Conservation (phyloP, 2,797 vertebrate genomes). For the Arremon brunneinucha region DNA sequence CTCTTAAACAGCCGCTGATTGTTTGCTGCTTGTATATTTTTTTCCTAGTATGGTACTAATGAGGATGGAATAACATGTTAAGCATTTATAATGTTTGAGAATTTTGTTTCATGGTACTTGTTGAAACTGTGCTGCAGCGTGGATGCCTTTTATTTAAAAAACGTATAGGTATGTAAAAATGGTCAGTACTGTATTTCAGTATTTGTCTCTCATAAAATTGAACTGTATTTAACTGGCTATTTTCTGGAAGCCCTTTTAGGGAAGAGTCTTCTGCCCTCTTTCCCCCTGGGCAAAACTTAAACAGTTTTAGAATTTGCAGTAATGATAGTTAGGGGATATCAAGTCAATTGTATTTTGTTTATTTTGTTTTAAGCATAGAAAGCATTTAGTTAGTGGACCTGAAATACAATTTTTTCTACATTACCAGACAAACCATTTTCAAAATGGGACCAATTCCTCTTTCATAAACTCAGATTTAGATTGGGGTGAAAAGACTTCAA, state of each 20-base stretch:
- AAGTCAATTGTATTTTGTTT: neutral
- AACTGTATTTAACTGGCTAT: neutral
- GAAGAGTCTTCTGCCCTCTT: neutral
- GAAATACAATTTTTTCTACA: neutral
- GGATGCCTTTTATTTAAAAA: neutral
- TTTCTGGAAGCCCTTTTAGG: neutral
- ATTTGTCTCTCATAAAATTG: neutral
- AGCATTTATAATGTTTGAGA: neutral
- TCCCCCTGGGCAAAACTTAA: neutral
- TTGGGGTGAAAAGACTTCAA: neutral
- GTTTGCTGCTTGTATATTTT: neutral
- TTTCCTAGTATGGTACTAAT: neutral
- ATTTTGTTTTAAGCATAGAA: neutral
- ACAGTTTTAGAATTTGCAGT: neutral
- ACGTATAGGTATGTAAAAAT: neutral
- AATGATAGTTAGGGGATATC: neutral
- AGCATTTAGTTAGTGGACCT: neutral
- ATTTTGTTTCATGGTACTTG: constrained; percentile 47
- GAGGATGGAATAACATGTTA: neutral
- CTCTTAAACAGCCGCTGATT: neutral
- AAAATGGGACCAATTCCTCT: neutral
- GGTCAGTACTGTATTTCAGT: neutral
- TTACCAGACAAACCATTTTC: neutral
- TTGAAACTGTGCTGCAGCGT: constrained; percentile 33
- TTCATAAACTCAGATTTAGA: neutral